Base-by-base conservation (phyloP, 2,113 vertebrate species). In the Mustela lutreola region DNA sequence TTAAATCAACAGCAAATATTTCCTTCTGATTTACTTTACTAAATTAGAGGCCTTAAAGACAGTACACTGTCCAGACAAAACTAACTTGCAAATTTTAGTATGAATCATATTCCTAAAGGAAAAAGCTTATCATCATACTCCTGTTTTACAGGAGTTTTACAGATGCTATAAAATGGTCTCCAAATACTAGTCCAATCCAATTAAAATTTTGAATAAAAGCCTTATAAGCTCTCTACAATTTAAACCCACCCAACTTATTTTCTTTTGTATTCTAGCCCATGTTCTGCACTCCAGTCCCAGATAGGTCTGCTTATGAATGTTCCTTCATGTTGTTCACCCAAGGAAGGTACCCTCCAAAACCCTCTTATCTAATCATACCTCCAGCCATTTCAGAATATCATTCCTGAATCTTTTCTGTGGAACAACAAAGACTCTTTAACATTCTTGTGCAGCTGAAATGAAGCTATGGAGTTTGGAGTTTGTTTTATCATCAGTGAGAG, bases 51-150 rank as follows among this genome's bases (percentile, higher is more conserved):
- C 21, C 45, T 91, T n/a, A 79, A 42, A 84, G 45, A 79, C 24
- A 87, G 31, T 76, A 78, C 5, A 39, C 14, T 88, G 31, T 67
- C n/a, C n/a, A 42, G 24, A 83, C 22, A 8, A 93, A 65, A 2
- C 28, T 91, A 90, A 71, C 45, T 45, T 95, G 14, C 10, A 83
- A 22, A 60, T 75, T 82, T 56, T 15, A 84, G 28, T 84, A 50
- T 42, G 67, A 93, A 71, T 71, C 76, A 83, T 79, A 83, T 58
- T 94, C 62, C 16, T 79, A 83, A 93, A 95, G n/a, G 7, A 71
- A 7, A n/a, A 82, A 42, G 91, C 71, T 76, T 75, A 86, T 85
- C n/a, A 39, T 21, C 42, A 36, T 63, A 62, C 53, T 89, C 48
- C 3, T 26, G 56, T 81, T 96, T 92, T 80, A 48, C 14, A 83